These are phyloP conservation scores for Chamaetylas fuelleborni DNA, from an alignment of 2,113 vertebrate species.

Conservation along the genomic window DNA sequence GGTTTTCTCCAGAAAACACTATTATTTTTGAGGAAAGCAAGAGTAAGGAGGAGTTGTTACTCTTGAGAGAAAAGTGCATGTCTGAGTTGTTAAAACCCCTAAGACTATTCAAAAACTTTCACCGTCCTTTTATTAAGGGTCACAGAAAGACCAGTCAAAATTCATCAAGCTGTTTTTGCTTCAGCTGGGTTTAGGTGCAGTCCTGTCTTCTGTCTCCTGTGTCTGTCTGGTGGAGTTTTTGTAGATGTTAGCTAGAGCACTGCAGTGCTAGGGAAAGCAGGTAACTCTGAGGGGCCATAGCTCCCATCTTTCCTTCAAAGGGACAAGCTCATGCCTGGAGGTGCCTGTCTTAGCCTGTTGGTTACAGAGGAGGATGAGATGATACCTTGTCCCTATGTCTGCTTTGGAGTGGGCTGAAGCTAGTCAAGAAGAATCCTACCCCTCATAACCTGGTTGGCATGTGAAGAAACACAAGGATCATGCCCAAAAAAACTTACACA, in stretches of 20 bases:
- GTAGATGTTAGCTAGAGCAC: neutral
- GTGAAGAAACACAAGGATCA: neutral
- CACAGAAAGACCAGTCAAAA: neutral
- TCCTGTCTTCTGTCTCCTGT: neutral
- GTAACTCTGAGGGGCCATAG: neutral
- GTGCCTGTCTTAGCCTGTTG: neutral
- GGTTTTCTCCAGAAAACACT: neutral
- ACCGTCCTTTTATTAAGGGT: neutral
- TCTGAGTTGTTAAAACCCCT: neutral
- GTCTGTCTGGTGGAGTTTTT: neutral
- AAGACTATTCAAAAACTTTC: neutral
- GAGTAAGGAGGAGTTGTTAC: neutral
- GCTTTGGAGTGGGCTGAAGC: neutral
- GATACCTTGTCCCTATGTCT: neutral
- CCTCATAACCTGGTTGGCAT: neutral
- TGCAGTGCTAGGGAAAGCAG: neutral
- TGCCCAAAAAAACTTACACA: neutral
- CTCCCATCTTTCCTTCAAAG: neutral
- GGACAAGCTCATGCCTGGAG: neutral
- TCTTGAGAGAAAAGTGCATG: neutral
- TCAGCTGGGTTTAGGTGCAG: neutral
- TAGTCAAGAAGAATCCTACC: neutral
- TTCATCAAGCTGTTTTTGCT: neutral
- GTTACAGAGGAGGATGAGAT: neutral
- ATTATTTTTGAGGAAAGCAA: neutral